Evolutionary conservation across 2,113 vertebrate species (phyloP).

Genomic region (Narcine bancroftii): DNA sequence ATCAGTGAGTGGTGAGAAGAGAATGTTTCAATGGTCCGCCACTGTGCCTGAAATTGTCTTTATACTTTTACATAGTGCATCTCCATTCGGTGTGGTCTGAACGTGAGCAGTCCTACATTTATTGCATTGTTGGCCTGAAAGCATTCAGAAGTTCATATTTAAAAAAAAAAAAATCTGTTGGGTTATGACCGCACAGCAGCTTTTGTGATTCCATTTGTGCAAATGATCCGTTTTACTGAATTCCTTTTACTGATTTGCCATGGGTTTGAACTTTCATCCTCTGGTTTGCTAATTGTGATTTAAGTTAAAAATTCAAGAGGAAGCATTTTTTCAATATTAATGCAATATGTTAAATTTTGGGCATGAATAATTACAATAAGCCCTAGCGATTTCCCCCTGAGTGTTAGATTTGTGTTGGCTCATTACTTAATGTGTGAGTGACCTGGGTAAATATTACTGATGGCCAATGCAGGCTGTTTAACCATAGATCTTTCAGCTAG

Average conservation of each 20-base stretch:
- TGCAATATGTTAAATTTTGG: not conserved
- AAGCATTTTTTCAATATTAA: slow-evolving; percentile 1
- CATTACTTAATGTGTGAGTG: slow-evolving; percentile 8
- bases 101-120: not conserved
- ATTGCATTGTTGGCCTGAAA: not conserved
- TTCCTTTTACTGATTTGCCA: not conserved
- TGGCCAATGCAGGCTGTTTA: not conserved
- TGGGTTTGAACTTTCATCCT: not conserved
- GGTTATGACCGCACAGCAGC: not conserved
- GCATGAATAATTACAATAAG: not conserved
- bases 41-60: not conserved
- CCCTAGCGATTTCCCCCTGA: not conserved
- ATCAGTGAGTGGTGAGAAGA: not conserved
- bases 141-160: not conserved
- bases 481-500: not conserved
- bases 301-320: not conserved
- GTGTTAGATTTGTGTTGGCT: slow-evolving; percentile 11
- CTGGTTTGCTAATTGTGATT: not conserved
- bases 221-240: not conserved
- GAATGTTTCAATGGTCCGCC: not conserved
- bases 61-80: not conserved
- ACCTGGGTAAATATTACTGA: not conserved
- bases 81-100: no score
- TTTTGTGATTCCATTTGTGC: not conserved
- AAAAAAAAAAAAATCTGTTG: not conserved